Conservation (phyloP, 2,113 vertebrate genomes). For the Myiopsitta monachus region DNA sequence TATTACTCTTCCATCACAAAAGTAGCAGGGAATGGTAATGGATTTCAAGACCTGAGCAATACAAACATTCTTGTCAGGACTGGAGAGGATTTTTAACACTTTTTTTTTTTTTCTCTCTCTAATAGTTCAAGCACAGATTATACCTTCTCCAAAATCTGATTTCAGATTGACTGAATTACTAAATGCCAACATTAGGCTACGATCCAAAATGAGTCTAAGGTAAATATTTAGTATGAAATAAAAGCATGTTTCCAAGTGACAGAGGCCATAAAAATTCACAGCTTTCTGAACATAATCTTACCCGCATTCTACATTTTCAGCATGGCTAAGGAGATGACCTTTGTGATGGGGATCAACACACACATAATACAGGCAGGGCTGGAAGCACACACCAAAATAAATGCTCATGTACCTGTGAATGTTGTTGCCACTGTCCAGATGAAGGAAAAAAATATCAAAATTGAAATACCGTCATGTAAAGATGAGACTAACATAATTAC, state of each 20-base stretch:
- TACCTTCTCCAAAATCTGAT: constrained; percentile 39
- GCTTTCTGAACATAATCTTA: not conserved
- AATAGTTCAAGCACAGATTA: constrained; percentile 51
- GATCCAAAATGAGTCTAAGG: constrained; percentile 41
- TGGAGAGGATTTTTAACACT: not conserved
- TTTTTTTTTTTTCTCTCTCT: not conserved
- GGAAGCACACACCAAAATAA: constrained; percentile 23
- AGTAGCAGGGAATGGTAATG: constrained; percentile 29
- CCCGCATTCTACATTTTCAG: constrained; percentile 2
- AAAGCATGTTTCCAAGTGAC: not conserved
- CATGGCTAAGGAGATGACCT: constrained; percentile 47
- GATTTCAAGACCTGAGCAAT: not conserved
- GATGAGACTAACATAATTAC: constrained; percentile 47
- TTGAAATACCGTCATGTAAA: constrained; percentile 54
- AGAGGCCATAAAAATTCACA: not conserved
- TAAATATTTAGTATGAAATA: constrained; percentile 1
- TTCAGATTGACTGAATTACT: constrained; percentile 31
- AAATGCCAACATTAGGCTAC: constrained; percentile 39
- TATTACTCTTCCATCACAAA: constrained; percentile 43
- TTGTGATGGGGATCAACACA: constrained; percentile 65
- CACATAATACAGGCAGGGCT: constrained; percentile 37
- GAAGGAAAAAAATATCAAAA: constrained; percentile 55
- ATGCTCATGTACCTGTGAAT: constrained; percentile 29
- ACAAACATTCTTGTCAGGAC: not conserved
- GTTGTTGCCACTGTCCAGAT: constrained; percentile 1